phyloP scores from a whole-genome alignment of 2,113 vertebrate species.

The Apodemus sylvaticus region DNA sequence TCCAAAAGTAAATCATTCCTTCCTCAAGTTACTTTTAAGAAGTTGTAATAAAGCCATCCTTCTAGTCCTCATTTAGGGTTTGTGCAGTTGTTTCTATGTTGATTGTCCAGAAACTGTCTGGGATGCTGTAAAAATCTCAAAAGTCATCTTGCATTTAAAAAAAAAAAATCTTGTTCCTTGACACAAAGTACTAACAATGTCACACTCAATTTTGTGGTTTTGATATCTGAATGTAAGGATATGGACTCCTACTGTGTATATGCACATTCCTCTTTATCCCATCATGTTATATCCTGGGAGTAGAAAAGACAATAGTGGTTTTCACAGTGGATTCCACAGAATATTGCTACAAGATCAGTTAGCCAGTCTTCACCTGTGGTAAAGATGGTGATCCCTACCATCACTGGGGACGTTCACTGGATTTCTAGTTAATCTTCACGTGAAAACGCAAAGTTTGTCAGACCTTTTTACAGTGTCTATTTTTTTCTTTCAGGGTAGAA shows the following conservation, averaged over 20 bases:
- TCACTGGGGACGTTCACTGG: not conserved
- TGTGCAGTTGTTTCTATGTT: not conserved
- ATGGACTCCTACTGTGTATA: not conserved
- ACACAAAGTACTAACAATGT: not conserved
- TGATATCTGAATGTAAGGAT: not conserved
- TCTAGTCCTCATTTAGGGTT: accelerated
- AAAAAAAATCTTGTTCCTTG: not conserved
- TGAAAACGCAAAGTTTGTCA: not conserved
- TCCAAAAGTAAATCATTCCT: not conserved
- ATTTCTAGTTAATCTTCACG: not conserved
- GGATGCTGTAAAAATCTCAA: not conserved
- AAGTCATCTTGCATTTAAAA: not conserved
- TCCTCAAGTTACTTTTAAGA: not conserved
- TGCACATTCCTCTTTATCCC: not conserved
- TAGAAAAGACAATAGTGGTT: not conserved
- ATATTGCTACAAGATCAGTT: not conserved
- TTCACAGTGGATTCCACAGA: not conserved
- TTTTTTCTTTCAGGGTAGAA: not conserved
- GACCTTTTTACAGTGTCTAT: not conserved
- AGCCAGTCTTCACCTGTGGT: not conserved
- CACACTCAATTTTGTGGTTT: not conserved
- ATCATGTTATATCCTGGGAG: not conserved
- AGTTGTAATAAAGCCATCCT: not conserved
- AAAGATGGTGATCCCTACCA: too few species aligned
- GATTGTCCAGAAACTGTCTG: not conserved